Evolutionary conservation across 2,888 invertebrate species (phyloP), one percentile per base, ranked within the genome.

Genomic region (Theretra japonica): DNA sequence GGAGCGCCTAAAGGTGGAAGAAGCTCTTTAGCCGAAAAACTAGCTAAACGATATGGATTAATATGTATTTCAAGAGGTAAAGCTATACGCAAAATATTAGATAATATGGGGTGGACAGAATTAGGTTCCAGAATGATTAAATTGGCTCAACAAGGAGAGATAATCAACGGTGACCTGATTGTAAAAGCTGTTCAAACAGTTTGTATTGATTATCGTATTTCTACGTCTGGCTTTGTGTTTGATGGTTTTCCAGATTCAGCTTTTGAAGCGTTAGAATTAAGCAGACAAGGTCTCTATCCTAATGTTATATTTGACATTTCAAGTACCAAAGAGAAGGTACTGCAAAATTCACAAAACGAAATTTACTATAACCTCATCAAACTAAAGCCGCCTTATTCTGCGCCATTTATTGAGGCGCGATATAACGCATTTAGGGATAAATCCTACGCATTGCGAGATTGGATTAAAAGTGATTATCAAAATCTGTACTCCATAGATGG

Each of bases 1-100:
- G 96, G 96, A 7, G 94, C 96, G 25, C 95, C 96, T 3, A 96
- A 96, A 82, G 95, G 95, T 48, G 96, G 96, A 0, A 96, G 95
- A 89, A 95, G 95, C 70, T 88, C 90, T 5, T 82, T 96, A 57
- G 94, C 95, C 5, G 86, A 91, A 68, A 93, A 96, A 79, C 90
- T 96, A 41, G 90, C 94, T 2, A 87, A 90, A 28, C 92, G 92
- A 74, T 95, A 95, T 77, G 95, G 95, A 30, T 84, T 96, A 73
- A 86, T 95, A 77, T 87, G 95, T 60, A 87, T 96, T 71, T 95
- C 95, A 2, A 93, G 92, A 79, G 96, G 96, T 33, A 88, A 87
- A 75, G 95, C 95, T 5, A 80, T 95, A 6, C 90, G 95, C 56
- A 88, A 94, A 80, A 87, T 95, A 50, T 77, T 95, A 74, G 86